Evolutionary conservation across 2,113 vertebrate genomes (phyloP).

Genomic region (Orthonyx spaldingii): DNA sequence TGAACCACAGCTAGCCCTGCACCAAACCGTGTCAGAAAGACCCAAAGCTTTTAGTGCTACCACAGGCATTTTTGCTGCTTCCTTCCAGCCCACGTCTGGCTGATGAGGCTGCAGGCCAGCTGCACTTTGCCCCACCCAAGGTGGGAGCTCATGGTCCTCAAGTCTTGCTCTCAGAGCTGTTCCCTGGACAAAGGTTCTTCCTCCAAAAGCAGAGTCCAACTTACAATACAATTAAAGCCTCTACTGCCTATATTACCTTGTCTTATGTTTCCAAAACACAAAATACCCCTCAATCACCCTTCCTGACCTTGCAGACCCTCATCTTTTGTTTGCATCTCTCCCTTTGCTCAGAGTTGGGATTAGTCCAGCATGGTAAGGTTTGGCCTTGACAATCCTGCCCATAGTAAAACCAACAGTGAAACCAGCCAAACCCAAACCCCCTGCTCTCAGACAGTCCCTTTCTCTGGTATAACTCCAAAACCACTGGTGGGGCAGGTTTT

Average conservation of each 20-base stretch:
- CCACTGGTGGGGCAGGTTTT: fast-evolving
- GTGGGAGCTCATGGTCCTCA: background rate
- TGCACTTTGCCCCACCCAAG: background rate
- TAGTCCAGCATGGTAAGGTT: background rate
- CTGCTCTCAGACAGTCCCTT: background rate
- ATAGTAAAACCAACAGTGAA: background rate
- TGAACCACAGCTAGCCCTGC: background rate
- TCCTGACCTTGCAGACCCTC: background rate
- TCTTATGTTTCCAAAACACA: background rate
- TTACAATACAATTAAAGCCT: background rate
- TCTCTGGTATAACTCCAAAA: background rate
- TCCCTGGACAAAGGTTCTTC: background rate
- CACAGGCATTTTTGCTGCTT: background rate
- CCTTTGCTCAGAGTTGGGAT: background rate
- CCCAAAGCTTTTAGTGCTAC: background rate
- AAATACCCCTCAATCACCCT: background rate
- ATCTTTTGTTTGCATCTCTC: background rate
- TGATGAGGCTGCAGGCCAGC: background rate
- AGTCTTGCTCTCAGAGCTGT: background rate
- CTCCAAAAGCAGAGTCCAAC: background rate
- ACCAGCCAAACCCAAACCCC: background rate
- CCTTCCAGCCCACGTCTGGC: background rate
- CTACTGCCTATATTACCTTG: background rate
- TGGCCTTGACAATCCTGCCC: background rate
- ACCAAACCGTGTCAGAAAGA: background rate